Percentiles rank a stretch among this genome's conserved stretches.
Evolutionary conservation across 1,140 invertebrate species (phyloP).

Genomic region (Nasonia longicornis): DNA sequence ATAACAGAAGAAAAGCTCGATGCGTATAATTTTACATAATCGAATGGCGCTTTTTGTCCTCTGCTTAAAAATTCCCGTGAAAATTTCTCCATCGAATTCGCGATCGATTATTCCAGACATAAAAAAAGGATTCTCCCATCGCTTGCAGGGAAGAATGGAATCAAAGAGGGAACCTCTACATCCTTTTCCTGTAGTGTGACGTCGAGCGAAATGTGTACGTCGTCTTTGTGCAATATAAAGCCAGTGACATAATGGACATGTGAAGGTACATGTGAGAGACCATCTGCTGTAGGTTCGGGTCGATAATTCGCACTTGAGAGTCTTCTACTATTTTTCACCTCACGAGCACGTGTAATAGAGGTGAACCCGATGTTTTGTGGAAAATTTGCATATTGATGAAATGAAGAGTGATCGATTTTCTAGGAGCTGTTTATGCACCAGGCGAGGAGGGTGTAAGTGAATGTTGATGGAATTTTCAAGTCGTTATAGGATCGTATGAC

Average conservation of each 20-base stretch:
- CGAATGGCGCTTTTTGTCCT: background rate
- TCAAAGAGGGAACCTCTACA: too few species aligned
- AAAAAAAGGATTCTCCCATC: background rate
- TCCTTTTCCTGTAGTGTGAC: too few species aligned
- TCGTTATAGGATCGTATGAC: too few species aligned
- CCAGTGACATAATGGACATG: constrained; percentile 17
- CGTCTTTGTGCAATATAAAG: constrained; percentile 5
- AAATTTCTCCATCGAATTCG: background rate
- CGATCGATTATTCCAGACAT: background rate
- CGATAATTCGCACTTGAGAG: background rate
- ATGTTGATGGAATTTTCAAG: too few species aligned
- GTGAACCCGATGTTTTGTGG: background rate
- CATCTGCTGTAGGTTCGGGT: background rate
- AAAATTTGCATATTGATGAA: background rate
- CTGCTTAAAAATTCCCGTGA: background rate
- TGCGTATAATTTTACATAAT: too few species aligned
- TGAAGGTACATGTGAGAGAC: background rate
- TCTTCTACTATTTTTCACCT: too few species aligned
- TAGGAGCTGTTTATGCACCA: too few species aligned
- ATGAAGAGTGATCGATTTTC: background rate
- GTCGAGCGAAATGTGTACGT: constrained; percentile 12
- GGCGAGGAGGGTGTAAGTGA: too few species aligned
- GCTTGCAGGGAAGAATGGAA: too few species aligned
- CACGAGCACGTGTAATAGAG: too few species aligned
- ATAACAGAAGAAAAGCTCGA: background rate